A percentile compares a stretch with the other conserved stretches of the same genome.
Conservation (phyloP, 1,140 invertebrate species). For the Rhagoletis zephyria region DNA sequence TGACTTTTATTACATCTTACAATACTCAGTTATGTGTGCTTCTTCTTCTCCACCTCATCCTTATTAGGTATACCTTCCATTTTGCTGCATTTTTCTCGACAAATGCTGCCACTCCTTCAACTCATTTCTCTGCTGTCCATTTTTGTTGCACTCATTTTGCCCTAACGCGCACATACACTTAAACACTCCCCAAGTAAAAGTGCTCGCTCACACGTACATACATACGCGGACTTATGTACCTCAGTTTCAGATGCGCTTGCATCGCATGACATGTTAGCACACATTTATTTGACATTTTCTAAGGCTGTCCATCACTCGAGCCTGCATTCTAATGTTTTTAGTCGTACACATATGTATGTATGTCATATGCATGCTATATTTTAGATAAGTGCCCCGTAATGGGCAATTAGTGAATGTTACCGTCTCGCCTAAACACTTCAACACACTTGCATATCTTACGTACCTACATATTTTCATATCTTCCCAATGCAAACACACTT, state of each 20-base stretch:
- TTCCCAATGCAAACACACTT: conserved; percentile 1
- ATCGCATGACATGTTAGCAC: conserved; percentile 27
- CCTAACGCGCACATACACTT: background rate
- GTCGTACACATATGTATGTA: background rate
- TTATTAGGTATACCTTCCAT: background rate
- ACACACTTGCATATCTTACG: background rate
- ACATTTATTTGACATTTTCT: conserved; percentile 49
- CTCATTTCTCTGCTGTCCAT: background rate
- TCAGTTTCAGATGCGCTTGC: no score
- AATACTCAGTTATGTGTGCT: background rate
- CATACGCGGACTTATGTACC: background rate
- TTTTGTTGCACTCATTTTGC: background rate
- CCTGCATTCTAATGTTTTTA: background rate
- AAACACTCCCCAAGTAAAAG: background rate
- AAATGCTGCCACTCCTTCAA: background rate
- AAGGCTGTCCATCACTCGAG: background rate
- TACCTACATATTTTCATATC: background rate
- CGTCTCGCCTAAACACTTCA: conserved; percentile 29
- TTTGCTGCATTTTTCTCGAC: background rate
- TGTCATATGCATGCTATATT: conserved; percentile 13
- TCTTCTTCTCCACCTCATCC: background rate
- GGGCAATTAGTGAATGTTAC: conserved; percentile 34
- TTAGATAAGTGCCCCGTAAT: conserved; percentile 26
- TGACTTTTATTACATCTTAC: background rate
- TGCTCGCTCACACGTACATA: no score